Base-by-base conservation (phyloP, 2,113 vertebrate genomes). In the Scytalopus superciliaris region DNA sequence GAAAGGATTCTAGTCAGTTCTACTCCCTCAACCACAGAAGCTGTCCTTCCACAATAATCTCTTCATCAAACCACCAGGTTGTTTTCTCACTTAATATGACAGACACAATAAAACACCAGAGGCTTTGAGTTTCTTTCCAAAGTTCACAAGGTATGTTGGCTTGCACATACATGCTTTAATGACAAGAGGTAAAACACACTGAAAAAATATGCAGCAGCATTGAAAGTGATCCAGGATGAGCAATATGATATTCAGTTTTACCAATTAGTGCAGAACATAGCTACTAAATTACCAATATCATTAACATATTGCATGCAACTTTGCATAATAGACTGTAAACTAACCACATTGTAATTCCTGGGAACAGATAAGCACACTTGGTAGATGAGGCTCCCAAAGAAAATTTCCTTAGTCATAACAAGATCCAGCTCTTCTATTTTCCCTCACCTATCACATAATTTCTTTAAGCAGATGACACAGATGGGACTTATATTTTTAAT, bases 141-240 rank as follows among this genome's bases (percentile, higher is more conserved):
- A 94, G 96, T 90, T 96, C 94, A 92, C 69, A 89, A 90, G 86
- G 69, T 81, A 57, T 89, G 73, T 39, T 92, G 80, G 86, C 94
- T 89, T 97, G 94, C 72, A 84, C 40, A 39, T 53, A 92, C 95
- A 84, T 11, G 93, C 44, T 87, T 50, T 93, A 90, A 93, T 88
- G 67, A 96, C 84, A 73, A 79, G 59, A 94, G 76, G 35, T 95
- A 89, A 83, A 89, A 84, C 73, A 91, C 68, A 67, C 49, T 79
- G 64, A 56, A 85, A 91, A 93, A 83, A 59, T 47, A 70, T 44
- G 82, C 70, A 73, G 73, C 80, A 96, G 57, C 77, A 78, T 68
- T 96, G 96, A 95, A 95, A 96, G 88, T 42, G 76, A 95, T 97
- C 93, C 96, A 97, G 86, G 49, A 96, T 94, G 88, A 97, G 93